Evolutionary conservation across 2,888 invertebrate genomes (phyloP), one percentile per base, ranked within the genome.

Genomic region (Clitarchus hookeri): DNA sequence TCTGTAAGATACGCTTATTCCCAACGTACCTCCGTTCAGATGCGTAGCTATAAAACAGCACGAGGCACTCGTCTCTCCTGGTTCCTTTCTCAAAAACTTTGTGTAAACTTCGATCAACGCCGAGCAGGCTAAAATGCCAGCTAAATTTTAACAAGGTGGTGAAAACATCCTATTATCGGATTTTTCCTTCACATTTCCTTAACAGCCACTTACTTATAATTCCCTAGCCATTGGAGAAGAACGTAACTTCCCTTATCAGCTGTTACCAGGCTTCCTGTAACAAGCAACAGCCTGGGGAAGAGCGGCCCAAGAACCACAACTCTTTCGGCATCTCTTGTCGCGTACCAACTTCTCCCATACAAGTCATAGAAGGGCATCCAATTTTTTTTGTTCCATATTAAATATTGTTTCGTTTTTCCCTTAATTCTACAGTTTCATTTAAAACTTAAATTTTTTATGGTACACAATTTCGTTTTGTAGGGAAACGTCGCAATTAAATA

Each of bases 141-240:
- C 65, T 65, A 65, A 65, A 65, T 82, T 82, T 82, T 82, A 82
- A 82, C 82, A 82, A 82, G 82, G 44, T 26, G 82, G 44, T 82
- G 44, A 44, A 82, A 82, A 82, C 82, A 27, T 82, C 44, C 82
- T 82, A 82, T 82, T 44, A 82, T 82, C 82, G 82, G 82, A 82
- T 82, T 82, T 82, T 82, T 82, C 44, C 44, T 82, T 19, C 82
- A 27, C 44, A 82, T 82, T 82, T 82, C 82, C 36, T 82, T 82
- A 82, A 82, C 82, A 36, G 82, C 82, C 82, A 82, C 82, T 82
- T 82, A 82, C 44, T 82, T 82, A 44, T 82, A 82, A 82, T 82
- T 82, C 82, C 36, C 82, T 27, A 82, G 82, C 36, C 82, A 36
- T 82, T 44, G 44, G 27, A 44, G 82, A 82, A 82, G 82, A 82